Conservation (phyloP, 2,888 invertebrate species). For the Nomada fucata region DNA sequence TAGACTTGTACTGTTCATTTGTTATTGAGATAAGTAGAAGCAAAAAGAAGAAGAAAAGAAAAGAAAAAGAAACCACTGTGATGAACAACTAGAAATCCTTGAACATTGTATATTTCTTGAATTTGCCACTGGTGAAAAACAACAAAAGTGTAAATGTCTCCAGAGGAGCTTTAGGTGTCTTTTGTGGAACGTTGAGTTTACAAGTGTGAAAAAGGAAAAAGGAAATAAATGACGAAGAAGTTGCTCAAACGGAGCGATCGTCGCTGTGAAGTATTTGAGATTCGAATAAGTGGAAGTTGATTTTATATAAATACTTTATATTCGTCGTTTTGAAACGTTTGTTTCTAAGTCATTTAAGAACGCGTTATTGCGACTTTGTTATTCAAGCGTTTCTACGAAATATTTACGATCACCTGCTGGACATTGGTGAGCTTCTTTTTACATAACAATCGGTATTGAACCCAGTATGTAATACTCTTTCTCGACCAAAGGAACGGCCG, state of each 20-base stretch:
- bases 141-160: constrained; percentile 49
- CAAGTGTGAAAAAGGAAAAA: constrained; percentile 42
- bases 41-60: constrained; percentile 1
- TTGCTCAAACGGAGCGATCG: constrained; percentile 58
- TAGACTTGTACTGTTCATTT: constrained; percentile 50
- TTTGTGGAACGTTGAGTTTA: constrained; percentile 54
- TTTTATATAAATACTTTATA: constrained; percentile 71
- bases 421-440: constrained; percentile 67
- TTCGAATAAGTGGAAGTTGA: constrained; percentile 65
- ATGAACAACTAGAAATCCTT: constrained; percentile 55
- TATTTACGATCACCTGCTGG: constrained; percentile 69
- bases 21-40: constrained; percentile 42
- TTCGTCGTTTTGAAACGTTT: constrained; percentile 66
- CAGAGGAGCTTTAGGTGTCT: constrained; percentile 37
- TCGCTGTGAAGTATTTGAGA: constrained; percentile 63
- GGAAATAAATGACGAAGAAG: constrained; percentile 37
- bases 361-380: constrained; percentile 69
- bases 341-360: constrained; percentile 68
- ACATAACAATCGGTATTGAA: constrained; percentile 60
- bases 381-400: constrained; percentile 65
- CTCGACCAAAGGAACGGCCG: not conserved
- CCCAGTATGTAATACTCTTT: constrained; percentile 58
- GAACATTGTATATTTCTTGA: constrained; percentile 53
- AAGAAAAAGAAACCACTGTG: constrained; percentile 50
- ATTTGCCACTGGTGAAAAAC: constrained; percentile 53